These are phyloP conservation scores for Polypterus senegalus DNA, from an alignment of 2,113 vertebrate genomes.

Conservation along the genomic window DNA sequence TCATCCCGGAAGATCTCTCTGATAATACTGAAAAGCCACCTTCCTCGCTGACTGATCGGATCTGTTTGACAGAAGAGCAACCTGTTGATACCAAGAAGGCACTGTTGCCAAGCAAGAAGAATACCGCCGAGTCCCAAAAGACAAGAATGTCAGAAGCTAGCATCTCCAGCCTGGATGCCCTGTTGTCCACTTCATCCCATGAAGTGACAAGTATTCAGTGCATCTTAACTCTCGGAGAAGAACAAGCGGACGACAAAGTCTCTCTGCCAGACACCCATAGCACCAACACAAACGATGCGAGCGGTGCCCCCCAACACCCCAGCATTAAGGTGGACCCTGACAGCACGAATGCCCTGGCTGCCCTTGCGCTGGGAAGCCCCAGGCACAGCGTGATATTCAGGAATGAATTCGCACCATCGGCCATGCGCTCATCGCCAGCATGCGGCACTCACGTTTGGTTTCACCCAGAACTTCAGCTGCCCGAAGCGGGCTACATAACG, in stretches of 20 bases:
- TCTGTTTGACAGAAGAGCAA: constrained; percentile 23
- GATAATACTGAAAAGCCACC: constrained; percentile 24
- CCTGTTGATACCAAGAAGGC: not conserved
- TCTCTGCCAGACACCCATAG: constrained; percentile 32
- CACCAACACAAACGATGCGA: constrained; percentile 8
- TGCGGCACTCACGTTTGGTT: constrained; percentile 39
- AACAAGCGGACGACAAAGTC: constrained; percentile 21
- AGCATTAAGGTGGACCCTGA: constrained; percentile 30
- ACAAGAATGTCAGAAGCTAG: constrained; percentile 6
- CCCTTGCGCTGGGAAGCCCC: constrained; percentile 11
- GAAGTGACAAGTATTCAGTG: constrained; percentile 41
- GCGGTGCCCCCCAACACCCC: constrained; percentile 4
- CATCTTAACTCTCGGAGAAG: constrained; percentile 17
- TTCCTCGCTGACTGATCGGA: constrained; percentile 24
- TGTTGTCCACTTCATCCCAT: constrained; percentile 36
- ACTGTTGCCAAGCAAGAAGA: constrained; percentile 13
- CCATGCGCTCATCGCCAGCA: constrained; percentile 20
- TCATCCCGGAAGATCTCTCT: constrained; percentile 20
- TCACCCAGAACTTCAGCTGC: constrained; percentile 32
- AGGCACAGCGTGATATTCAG: constrained; percentile 28
- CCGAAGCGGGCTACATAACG: constrained; percentile 19
- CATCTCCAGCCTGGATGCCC: not conserved
- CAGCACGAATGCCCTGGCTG: constrained; percentile 4
- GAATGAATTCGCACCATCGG: constrained; percentile 35
- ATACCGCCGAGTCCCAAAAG: constrained; percentile 11